phyloP scores from a whole-genome alignment of 2,113 vertebrate genomes.

The Gallinago undulata region DNA sequence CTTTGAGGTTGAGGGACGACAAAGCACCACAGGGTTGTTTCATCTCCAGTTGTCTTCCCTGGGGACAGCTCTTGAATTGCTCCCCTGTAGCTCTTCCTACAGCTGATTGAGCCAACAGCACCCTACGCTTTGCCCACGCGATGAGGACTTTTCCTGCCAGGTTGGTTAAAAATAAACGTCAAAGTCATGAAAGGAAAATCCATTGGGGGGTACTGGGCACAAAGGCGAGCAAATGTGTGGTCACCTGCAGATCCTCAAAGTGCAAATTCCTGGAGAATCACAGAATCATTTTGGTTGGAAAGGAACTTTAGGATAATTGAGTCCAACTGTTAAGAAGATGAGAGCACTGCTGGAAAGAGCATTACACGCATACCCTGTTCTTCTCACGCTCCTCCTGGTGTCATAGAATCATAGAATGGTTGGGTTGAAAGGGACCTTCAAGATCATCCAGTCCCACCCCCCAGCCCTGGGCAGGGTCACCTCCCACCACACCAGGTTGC shows the following conservation, averaged over 20 bases:
- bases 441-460: no score
- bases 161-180: not conserved
- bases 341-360: not conserved
- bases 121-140: accelerated
- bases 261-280: not conserved
- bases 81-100: not conserved
- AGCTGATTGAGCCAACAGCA: not conserved
- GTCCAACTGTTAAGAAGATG: not conserved
- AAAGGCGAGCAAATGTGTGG: not conserved
- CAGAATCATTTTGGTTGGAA: not conserved
- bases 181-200: not conserved
- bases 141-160: not conserved
- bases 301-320: not conserved
- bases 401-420: no score
- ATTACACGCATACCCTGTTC: accelerated
- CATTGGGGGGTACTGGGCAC: not conserved
- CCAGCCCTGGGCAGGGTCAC: no score
- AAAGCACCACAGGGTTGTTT: not conserved
- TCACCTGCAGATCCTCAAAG: not conserved
- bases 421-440: no score
- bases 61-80: not conserved
- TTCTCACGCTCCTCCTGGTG: not conserved
- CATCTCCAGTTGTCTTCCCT: not conserved
- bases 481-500: no score
- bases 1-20: not conserved